These are phyloP conservation scores for Cerastis rubricosa DNA, from an alignment of 2,888 invertebrate species.

Conservation along the genomic window DNA sequence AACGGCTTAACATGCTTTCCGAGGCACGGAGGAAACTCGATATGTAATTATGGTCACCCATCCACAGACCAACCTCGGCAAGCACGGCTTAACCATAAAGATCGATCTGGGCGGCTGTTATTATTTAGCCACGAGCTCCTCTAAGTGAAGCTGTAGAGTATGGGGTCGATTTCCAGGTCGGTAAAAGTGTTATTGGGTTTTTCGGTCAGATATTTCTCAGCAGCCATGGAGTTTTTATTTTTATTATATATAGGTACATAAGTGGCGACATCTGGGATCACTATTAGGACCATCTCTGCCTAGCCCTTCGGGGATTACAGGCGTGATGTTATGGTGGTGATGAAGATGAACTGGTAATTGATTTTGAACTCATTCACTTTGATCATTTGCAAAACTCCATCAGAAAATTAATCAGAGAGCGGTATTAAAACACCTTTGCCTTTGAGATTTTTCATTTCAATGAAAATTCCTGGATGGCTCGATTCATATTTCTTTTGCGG, in stretches of 20 bases:
- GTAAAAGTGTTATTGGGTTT: neutral
- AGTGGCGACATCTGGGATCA: neutral
- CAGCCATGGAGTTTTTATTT: neutral
- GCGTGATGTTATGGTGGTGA: neutral
- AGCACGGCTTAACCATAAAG: too few relatives aligned
- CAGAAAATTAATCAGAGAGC: neutral
- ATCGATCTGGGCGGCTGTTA: too few relatives aligned
- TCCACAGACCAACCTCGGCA: too few relatives aligned
- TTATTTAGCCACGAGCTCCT: too few relatives aligned
- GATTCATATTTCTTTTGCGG: slow-evolving; percentile 16
- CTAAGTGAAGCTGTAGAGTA: neutral
- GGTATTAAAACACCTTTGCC: neutral
- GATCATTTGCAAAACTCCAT: neutral
- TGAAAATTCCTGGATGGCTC: neutral
- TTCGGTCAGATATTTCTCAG: neutral
- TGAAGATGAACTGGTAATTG: neutral
- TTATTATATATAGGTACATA: neutral
- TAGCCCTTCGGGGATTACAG: neutral
- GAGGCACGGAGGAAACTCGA: too few relatives aligned
- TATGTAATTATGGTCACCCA: too few relatives aligned
- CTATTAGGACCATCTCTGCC: neutral
- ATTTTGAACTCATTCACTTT: neutral
- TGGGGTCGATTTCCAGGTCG: neutral
- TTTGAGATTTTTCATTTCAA: slow-evolving; percentile 13
- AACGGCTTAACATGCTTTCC: too few relatives aligned